phyloP scores from a whole-genome alignment of 2,888 invertebrate species.

The Apamea crenata region DNA sequence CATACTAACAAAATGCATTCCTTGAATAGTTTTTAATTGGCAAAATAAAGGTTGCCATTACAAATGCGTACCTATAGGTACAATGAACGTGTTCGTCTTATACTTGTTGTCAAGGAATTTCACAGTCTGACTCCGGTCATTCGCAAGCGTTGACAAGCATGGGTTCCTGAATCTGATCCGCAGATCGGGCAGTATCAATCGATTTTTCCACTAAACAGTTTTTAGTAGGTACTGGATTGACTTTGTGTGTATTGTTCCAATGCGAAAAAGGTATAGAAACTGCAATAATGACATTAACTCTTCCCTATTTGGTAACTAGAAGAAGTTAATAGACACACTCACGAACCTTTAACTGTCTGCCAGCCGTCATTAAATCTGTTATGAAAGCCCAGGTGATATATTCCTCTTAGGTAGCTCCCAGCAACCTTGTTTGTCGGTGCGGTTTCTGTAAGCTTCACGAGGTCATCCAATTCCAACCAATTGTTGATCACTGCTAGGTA shows the following conservation, averaged over 20 bases:
- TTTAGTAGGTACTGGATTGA: neutral
- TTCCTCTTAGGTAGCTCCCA: slow-evolving; percentile 31
- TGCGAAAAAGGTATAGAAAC: neutral
- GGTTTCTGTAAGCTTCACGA: slow-evolving; percentile 9
- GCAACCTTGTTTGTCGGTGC: neutral
- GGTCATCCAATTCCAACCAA: slow-evolving; percentile 10
- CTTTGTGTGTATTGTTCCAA: neutral
- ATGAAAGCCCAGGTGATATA: slow-evolving; percentile 41
- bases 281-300: neutral
- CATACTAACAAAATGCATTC: neutral
- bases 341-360: slow-evolving; percentile 32
- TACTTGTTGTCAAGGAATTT: neutral
- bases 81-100: neutral
- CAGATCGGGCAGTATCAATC: too few species aligned
- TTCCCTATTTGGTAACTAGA: neutral
- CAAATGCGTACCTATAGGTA: neutral
- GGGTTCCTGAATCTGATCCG: neutral
- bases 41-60: neutral
- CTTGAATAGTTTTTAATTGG: neutral
- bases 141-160: neutral
- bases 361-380: slow-evolving; percentile 34
- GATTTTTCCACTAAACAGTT: neutral
- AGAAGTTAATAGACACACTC: neutral
- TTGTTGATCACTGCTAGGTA: slow-evolving; percentile 24
- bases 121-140: neutral